Base-by-base conservation (phyloP, 1,140 invertebrate species). In the Metaphire vulgaris region DNA sequence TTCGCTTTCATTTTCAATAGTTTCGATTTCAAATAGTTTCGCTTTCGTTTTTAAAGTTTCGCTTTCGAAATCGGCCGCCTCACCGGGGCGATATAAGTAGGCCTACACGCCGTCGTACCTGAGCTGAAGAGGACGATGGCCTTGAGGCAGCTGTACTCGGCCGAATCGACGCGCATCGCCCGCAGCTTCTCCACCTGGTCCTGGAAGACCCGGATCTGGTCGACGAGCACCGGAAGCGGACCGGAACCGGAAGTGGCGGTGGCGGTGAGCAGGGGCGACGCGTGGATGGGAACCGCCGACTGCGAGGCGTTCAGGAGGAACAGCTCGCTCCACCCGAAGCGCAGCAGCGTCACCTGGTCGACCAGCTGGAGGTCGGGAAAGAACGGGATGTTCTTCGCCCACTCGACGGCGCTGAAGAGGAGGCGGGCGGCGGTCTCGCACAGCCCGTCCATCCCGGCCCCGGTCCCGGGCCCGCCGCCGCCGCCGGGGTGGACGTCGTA, bases 171-270 rank as follows among this genome's bases (percentile, higher is more conserved):
- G 86, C 98, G 95, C 69, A 98, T 91, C 28, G 92, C 92, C 89
- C 97, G 98, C 82, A 99, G 89, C 87, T 98, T 98, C 88, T 99
- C 97, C 85, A 98, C 95, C 89, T 98, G 95, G 87, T 97, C 95
- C 84, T 92, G 91, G 89, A 98, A 98, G 89, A 97, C 97, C 83
- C 96, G 96, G 85, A 98, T 95, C 89, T 98, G 95, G 87, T 97
- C 95, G 84, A 92, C 91, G 89, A 98, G 97, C 89, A 97, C 97
- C 83, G 96, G 89, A 85, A 98, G 97, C 88, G 98, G 95, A 87
- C 98, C 96, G 96, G 98, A 98, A 87, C 97, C 97, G 79, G 95
- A 94, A 74, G 98, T 95, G 68, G 98, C 95, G 65, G 95, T 95
- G 2, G 95, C 95, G 2, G 96, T 95, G 76, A 98, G 88, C 68